These are phyloP conservation scores for Drosophila pseudotakahashii DNA, from an alignment of 2,888 invertebrate genomes.

Conservation along the genomic window DNA sequence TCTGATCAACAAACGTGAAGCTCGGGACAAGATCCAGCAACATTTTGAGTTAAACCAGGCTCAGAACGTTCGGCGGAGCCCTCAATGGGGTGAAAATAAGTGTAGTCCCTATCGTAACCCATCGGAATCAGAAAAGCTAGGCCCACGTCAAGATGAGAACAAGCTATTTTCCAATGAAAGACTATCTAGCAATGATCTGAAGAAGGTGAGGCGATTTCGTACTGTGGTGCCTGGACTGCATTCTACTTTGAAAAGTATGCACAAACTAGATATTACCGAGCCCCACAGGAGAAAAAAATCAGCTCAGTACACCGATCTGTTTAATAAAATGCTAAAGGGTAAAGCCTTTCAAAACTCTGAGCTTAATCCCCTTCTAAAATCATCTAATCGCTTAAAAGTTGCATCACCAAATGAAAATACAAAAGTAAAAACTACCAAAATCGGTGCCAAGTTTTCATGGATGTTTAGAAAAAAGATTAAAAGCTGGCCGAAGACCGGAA, in stretches of 20 bases:
- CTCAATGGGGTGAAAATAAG: background rate
- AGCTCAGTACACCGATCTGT: background rate
- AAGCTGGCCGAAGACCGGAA: too few species aligned
- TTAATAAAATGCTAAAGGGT: background rate
- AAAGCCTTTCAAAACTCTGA: background rate
- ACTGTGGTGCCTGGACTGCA: background rate
- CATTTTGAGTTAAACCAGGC: background rate
- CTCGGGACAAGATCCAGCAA: background rate
- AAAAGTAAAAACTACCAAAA: background rate
- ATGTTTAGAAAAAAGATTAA: background rate
- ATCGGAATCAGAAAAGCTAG: background rate
- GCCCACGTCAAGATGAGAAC: background rate
- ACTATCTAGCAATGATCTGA: background rate
- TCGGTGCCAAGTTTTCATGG: constrained; percentile 18
- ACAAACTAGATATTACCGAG: background rate
- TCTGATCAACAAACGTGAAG: background rate
- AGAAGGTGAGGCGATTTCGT: background rate
- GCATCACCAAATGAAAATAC: background rate
- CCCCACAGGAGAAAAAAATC: background rate
- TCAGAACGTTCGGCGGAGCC: background rate
- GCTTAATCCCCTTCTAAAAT: background rate
- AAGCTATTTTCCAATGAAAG: background rate
- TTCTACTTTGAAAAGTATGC: background rate
- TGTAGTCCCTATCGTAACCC: background rate
- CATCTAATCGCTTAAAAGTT: background rate